Evolutionary conservation across 2,888 invertebrate genomes (phyloP).

Genomic region (Stenodera caucasica): DNA sequence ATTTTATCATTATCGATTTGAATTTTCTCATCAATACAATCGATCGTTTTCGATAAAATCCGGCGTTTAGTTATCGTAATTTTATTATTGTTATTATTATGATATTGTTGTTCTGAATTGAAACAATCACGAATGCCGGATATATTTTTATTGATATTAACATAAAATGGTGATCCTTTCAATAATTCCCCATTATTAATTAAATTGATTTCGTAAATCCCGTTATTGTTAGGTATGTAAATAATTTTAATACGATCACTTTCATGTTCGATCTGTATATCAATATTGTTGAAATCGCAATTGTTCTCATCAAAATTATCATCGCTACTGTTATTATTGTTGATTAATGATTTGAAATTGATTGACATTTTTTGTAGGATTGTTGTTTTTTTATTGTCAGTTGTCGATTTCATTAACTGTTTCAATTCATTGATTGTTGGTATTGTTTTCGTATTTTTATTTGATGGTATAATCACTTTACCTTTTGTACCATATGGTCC

Average conservation of each 20-base stretch:
- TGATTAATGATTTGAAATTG: constrained; percentile 28
- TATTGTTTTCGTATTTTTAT: constrained; percentile 24
- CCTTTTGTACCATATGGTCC: constrained; percentile 50
- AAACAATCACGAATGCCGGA: constrained; percentile 28
- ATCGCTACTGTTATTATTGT: constrained; percentile 6
- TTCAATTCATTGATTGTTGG: constrained; percentile 24
- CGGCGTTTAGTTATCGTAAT: constrained; percentile 43
- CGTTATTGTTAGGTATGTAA: constrained; percentile 59
- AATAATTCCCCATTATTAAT: constrained; percentile 61
- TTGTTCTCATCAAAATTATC: neutral
- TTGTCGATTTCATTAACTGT: constrained; percentile 17
- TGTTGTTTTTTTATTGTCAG: constrained; percentile 22
- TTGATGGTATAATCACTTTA: constrained; percentile 38
- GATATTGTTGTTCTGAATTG: constrained; percentile 12
- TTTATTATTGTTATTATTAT: constrained; percentile 35
- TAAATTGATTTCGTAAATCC: constrained; percentile 62
- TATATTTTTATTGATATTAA: constrained; percentile 53
- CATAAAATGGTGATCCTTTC: constrained; percentile 63
- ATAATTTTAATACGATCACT: constrained; percentile 59
- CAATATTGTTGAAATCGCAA: constrained; percentile 52
- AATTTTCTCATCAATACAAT: constrained; percentile 42
- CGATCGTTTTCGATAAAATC: constrained; percentile 43
- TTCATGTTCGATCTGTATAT: constrained; percentile 57
- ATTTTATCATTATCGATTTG: constrained; percentile 13
- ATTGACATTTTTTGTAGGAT: constrained; percentile 27